These are phyloP conservation scores for Sarcoramphus papa DNA, from an alignment of 2,797 vertebrate genomes.

Conservation along the genomic window DNA sequence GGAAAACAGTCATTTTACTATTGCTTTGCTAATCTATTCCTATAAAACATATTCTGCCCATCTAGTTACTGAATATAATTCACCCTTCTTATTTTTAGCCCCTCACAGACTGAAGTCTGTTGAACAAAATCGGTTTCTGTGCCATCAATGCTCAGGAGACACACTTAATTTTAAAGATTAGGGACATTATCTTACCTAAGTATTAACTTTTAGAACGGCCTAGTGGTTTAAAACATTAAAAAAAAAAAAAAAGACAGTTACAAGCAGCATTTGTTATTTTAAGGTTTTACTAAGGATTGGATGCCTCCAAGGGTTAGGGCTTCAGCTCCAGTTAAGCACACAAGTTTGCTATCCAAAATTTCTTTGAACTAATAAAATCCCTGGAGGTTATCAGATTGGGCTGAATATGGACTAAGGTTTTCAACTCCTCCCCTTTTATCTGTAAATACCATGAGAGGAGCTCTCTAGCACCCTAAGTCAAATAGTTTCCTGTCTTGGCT, in stretches of 20 bases:
- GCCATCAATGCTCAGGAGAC: not conserved
- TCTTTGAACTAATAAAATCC: conserved; percentile 53
- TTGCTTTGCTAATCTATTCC: not conserved
- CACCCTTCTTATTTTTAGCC: not conserved
- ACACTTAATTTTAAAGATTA: not conserved
- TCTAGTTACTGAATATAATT: not conserved
- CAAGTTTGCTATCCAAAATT: conserved; percentile 32
- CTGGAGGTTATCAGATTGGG: conserved; percentile 63
- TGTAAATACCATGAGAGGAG: conserved; percentile 47
- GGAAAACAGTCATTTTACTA: not conserved
- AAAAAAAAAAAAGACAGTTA: not conserved
- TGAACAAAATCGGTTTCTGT: not conserved
- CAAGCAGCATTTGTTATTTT: conserved; percentile 40
- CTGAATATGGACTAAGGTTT: conserved; percentile 6
- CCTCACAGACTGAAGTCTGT: not conserved
- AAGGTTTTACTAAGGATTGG: conserved; percentile 4
- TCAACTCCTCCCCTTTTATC: conserved; percentile 65
- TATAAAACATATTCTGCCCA: not conserved
- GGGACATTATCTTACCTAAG: not conserved
- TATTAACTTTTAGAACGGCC: not conserved
- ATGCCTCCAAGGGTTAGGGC: conserved; percentile 37
- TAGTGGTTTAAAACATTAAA: not conserved
- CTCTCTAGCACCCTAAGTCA: conserved; percentile 50
- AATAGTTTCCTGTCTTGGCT: conserved; percentile 63
- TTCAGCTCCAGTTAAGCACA: conserved; percentile 39